phyloP scores from a whole-genome alignment of 2,113 vertebrate genomes.

The Osmerus eperlanus region DNA sequence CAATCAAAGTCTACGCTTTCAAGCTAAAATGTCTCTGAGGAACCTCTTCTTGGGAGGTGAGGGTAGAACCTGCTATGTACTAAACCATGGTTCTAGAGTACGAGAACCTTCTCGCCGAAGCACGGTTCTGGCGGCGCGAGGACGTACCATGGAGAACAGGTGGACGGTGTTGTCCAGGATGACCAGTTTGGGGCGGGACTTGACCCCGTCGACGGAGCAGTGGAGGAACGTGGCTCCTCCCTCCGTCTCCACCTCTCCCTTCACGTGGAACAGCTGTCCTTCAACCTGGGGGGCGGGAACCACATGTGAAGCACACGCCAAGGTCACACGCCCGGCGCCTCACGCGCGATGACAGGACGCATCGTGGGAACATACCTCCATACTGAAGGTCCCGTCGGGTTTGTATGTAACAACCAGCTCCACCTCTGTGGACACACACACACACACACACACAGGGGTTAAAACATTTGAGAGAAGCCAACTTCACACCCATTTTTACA shows the following conservation, averaged over 20 bases:
- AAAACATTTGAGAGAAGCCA: not conserved
- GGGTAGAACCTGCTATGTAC: not conserved
- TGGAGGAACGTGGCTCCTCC: slow-evolving; percentile 75
- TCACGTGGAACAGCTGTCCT: slow-evolving; percentile 74
- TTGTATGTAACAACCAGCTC: slow-evolving; percentile 80
- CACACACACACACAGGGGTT: not conserved
- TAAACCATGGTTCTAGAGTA: not conserved
- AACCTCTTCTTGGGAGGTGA: not conserved
- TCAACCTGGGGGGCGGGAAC: slow-evolving; percentile 69
- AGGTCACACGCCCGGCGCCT: not conserved
- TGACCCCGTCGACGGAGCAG: slow-evolving; percentile 80
- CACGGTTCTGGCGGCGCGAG: not conserved
- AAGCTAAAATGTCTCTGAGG: too few species aligned
- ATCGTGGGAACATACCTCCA: slow-evolving; percentile 79
- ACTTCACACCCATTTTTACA: not conserved
- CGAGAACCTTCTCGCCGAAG: not conserved
- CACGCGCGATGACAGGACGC: not conserved
- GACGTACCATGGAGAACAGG: slow-evolving; percentile 85
- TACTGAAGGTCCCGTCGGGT: slow-evolving; percentile 83
- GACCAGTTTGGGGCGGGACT: slow-evolving; percentile 82
- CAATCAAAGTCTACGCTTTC: too few species aligned
- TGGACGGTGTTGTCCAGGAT: slow-evolving; percentile 82
- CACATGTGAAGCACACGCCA: not conserved
- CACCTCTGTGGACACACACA: slow-evolving; percentile 72
- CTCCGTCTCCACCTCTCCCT: slow-evolving; percentile 76